Percentiles rank a stretch among this genome's conserved stretches.
These are phyloP conservation scores for Cephalopholis sonnerati DNA, from an alignment of 2,113 vertebrate genomes.

Conservation along the genomic window DNA sequence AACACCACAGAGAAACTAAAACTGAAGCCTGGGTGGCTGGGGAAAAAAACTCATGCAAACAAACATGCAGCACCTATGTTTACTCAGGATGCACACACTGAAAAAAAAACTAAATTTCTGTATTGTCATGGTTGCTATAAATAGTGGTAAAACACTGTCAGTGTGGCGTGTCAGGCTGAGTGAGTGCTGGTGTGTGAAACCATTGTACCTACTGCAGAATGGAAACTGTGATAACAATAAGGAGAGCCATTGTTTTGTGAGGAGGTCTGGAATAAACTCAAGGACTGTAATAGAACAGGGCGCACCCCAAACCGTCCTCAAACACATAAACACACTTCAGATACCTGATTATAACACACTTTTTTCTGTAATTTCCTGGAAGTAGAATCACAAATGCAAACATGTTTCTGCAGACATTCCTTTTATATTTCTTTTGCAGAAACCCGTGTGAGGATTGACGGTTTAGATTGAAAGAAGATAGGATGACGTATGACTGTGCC, in stretches of 20 bases:
- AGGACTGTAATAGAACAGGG: conserved; percentile 48
- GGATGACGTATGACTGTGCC: neutral
- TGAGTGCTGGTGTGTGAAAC: conserved; percentile 19
- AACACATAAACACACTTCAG: conserved; percentile 48
- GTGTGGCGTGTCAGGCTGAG: conserved; percentile 3
- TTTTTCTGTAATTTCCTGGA: conserved; percentile 6
- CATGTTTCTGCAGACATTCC: conserved; percentile 1
- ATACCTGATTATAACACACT: conserved; percentile 29
- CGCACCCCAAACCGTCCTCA: conserved; percentile 34
- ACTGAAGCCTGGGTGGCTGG: conserved; percentile 27
- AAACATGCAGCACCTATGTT: neutral
- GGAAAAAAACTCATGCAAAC: conserved; percentile 33
- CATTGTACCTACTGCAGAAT: conserved; percentile 34
- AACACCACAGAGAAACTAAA: conserved; percentile 21
- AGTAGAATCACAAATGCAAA: neutral
- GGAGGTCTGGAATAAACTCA: conserved; percentile 49
- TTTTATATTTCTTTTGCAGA: neutral
- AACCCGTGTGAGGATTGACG: neutral
- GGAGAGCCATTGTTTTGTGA: neutral
- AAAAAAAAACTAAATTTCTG: neutral
- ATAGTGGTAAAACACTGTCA: neutral
- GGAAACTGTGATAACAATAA: conserved; percentile 57
- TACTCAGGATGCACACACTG: conserved; percentile 6
- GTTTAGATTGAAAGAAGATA: conserved; percentile 25
- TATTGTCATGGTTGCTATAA: conserved; percentile 3